Percentiles rank a stretch among this genome's conserved stretches.
These are phyloP conservation scores for Drosophila parvula DNA, from an alignment of 1,140 invertebrate species.

Conservation along the genomic window DNA sequence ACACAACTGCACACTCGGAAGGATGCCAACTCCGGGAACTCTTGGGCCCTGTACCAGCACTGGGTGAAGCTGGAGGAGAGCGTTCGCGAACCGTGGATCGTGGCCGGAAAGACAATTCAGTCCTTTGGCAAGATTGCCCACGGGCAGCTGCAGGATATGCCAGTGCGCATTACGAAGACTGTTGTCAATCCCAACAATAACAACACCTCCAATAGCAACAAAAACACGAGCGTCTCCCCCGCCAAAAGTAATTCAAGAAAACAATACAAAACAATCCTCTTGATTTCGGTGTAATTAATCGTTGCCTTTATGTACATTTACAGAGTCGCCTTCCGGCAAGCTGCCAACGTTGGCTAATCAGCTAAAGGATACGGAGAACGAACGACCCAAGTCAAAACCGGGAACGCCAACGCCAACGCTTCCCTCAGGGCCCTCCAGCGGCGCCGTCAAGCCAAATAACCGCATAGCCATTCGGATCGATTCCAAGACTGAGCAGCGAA, in stretches of 20 bases:
- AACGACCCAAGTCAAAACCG: constrained; percentile 63
- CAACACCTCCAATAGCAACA: constrained; percentile 57
- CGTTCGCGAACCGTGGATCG: constrained; percentile 90
- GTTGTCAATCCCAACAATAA: constrained; percentile 79
- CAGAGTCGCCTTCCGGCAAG: constrained; percentile 59
- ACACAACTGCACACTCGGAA: constrained; percentile 85
- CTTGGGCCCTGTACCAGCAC: constrained; percentile 92
- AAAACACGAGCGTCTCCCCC: constrained; percentile 61
- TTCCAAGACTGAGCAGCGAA: constrained; percentile 71
- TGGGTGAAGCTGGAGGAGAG: constrained; percentile 91
- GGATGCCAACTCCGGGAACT: constrained; percentile 85
- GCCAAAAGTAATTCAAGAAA: constrained; percentile 55
- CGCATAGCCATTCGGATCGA: constrained; percentile 75
- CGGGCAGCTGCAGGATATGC: constrained; percentile 82
- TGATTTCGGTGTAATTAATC: background rate
- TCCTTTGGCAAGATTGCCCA: constrained; percentile 86
- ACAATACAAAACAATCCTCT: background rate
- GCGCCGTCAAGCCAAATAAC: constrained; percentile 60
- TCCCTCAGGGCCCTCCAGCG: constrained; percentile 7
- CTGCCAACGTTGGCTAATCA: constrained; percentile 56
- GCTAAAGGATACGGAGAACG: constrained; percentile 70
- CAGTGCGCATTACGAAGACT: constrained; percentile 84
- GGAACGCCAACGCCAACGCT: constrained; percentile 55
- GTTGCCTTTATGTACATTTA: background rate
- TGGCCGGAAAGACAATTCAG: constrained; percentile 90